A percentile compares a stretch with the other conserved stretches of the same genome.
Conservation (phyloP, 2,888 invertebrate species). For the Leptinotarsa haldemani region DNA sequence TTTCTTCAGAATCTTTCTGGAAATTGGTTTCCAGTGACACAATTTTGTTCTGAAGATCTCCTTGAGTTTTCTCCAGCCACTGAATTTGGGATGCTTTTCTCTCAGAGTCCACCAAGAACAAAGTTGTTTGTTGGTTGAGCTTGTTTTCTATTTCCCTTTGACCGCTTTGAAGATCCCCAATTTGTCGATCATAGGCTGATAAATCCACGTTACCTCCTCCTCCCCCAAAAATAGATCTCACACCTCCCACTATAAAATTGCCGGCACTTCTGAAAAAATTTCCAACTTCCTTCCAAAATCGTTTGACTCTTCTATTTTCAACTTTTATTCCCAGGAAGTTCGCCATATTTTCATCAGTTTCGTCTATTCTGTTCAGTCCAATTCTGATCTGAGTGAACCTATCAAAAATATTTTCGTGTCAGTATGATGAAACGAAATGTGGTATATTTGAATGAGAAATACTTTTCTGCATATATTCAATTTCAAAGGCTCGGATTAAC, state of each 20-base stretch:
- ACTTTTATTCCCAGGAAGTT: slow-evolving; percentile 30
- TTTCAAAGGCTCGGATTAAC: too few species aligned
- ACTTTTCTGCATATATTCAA: too few species aligned
- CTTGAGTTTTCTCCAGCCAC: slow-evolving; percentile 26
- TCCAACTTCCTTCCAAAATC: slow-evolving; percentile 24
- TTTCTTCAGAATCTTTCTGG: slow-evolving; percentile 21
- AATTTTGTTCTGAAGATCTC: slow-evolving; percentile 24
- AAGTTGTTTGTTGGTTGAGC: slow-evolving; percentile 23
- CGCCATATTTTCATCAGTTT: slow-evolving; percentile 29
- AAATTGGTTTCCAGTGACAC: slow-evolving; percentile 9
- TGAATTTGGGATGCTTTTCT: slow-evolving; percentile 28
- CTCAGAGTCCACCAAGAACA: slow-evolving; percentile 31
- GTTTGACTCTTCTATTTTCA: slow-evolving; percentile 18
- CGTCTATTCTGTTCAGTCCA: slow-evolving; percentile 27
- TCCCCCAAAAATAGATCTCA: background rate
- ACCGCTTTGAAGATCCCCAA: slow-evolving; percentile 17
- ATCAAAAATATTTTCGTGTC: slow-evolving; percentile 18
- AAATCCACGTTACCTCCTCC: slow-evolving; percentile 14
- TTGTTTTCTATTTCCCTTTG: slow-evolving; percentile 27
- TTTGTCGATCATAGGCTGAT: slow-evolving; percentile 18
- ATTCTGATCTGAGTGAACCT: slow-evolving; percentile 24
- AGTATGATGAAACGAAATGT: background rate
- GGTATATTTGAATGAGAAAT: background rate
- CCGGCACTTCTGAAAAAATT: background rate
- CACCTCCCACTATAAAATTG: background rate